A percentile compares a stretch with the other conserved stretches of the same genome.
Conservation (phyloP, 2,797 vertebrate species). For the Cossypha niveicapilla region DNA sequence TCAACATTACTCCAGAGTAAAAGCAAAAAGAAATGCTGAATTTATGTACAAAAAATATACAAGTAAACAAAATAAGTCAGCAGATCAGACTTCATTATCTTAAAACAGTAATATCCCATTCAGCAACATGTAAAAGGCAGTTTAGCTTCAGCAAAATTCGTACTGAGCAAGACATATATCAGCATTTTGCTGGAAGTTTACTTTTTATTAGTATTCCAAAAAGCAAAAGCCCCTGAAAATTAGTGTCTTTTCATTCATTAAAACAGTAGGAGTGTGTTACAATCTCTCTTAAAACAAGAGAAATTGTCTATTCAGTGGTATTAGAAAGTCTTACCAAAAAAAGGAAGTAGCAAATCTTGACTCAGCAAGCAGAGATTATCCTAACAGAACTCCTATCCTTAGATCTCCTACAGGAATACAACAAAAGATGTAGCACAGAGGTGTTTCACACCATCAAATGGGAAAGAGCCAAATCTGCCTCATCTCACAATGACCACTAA, state of each 20-base stretch:
- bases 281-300: background rate
- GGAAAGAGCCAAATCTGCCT: background rate
- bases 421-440: background rate
- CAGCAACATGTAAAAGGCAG: background rate
- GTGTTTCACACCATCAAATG: background rate
- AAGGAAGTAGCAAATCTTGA: background rate
- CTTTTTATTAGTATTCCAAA: background rate
- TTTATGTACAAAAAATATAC: background rate
- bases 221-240: fast-evolving
- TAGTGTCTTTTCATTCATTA: background rate
- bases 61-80: background rate
- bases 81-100: background rate
- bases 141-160: background rate
- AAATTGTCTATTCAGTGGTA: background rate
- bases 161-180: background rate
- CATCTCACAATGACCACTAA: background rate
- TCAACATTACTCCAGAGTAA: background rate
- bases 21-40: background rate
- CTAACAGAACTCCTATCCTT: background rate
- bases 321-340: background rate
- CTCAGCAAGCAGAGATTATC: fast-evolving
- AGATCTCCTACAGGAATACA: background rate
- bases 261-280: background rate
- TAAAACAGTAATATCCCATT: background rate
- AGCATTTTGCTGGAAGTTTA: background rate